Conservation (phyloP, 2,113 vertebrate species). For the Dendropsophus ebraccatus region DNA sequence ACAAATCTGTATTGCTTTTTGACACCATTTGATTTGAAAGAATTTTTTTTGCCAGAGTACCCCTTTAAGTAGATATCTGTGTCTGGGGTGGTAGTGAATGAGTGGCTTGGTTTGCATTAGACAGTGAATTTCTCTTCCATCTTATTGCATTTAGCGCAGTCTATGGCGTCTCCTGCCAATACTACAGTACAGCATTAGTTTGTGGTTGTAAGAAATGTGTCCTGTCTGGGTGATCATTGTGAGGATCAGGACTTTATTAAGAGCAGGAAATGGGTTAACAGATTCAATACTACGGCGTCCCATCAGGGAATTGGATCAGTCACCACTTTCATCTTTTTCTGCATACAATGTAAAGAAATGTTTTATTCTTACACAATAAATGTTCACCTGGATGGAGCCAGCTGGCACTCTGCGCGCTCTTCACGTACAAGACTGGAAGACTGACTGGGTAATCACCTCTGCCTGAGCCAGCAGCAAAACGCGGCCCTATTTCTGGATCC, state of each 20-base stretch:
- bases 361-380: conserved; percentile 55
- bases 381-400: conserved; percentile 65
- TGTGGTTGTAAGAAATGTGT: conserved; percentile 19
- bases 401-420: conserved; percentile 66
- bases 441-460: conserved; percentile 64
- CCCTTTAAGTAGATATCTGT: background rate
- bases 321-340: conserved; percentile 36
- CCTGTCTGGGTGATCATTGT: background rate
- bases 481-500: conserved; percentile 76
- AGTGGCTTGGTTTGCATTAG: background rate
- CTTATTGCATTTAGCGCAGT: background rate
- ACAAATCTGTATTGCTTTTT: too few species aligned
- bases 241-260: background rate
- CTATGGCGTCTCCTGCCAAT: background rate
- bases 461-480: conserved; percentile 74
- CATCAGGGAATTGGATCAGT: conserved; percentile 25
- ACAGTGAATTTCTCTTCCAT: background rate
- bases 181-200: background rate
- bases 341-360: conserved; percentile 47
- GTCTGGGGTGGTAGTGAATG: background rate
- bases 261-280: conserved; percentile 45
- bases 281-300: background rate
- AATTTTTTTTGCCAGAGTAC: too few species aligned
- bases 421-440: conserved; percentile 69
- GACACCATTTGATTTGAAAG: too few species aligned